A percentile compares a stretch with the other conserved stretches of the same genome.
Evolutionary conservation across 2,113 vertebrate species (phyloP).

Genomic region (Onychorhynchus coronatus): DNA sequence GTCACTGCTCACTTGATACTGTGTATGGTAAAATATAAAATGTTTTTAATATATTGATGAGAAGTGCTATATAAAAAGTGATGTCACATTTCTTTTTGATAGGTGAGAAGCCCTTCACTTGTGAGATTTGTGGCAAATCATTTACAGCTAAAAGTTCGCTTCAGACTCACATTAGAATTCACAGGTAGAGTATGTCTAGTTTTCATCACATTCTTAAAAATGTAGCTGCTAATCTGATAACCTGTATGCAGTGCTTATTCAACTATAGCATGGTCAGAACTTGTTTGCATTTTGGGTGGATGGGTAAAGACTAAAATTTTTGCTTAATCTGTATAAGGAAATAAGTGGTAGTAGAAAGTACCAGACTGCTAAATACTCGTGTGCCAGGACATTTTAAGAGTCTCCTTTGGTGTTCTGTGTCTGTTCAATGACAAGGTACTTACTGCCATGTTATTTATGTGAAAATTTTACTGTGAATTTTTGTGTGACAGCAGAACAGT

Average conservation of each 20-base stretch:
- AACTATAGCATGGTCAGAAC: neutral
- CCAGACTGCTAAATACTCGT: neutral
- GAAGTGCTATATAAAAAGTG: neutral
- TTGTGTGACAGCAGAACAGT: neutral
- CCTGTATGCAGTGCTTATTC: neutral
- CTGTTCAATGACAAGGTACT: neutral
- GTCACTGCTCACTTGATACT: neutral
- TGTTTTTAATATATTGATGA: neutral
- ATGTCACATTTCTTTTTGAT: neutral
- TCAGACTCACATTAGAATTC: constrained; percentile 96
- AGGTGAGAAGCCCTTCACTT: constrained; percentile 98
- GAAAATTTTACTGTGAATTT: neutral
- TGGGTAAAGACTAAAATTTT: neutral
- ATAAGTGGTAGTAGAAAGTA: neutral
- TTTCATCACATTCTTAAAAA: neutral
- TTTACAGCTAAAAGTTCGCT: constrained; percentile 96
- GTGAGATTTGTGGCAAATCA: constrained; percentile 97
- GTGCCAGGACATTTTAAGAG: neutral
- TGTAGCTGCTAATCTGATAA: neutral
- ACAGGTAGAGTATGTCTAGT: constrained; percentile 77
- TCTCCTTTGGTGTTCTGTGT: neutral
- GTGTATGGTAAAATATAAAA: neutral
- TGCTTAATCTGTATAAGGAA: neutral
- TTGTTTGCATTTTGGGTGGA: neutral
- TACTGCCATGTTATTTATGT: neutral